These are phyloP conservation scores for Iselma pallidipennis DNA, from an alignment of 2,888 invertebrate genomes.

Conservation along the genomic window DNA sequence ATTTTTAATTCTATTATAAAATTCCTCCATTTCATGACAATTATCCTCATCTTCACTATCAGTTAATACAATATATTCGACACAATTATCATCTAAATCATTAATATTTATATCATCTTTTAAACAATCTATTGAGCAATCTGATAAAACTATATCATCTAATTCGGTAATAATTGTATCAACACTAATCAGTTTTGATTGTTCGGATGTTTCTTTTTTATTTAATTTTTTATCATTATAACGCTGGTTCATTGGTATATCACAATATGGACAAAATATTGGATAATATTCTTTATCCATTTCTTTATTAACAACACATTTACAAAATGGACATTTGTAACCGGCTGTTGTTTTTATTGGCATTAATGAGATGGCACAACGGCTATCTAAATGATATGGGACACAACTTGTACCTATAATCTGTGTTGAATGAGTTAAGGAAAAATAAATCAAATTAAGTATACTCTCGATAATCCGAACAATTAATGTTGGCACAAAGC, in stretches of 20 bases:
- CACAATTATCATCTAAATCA: conserved; percentile 38
- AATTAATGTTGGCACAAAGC: too few relatives aligned
- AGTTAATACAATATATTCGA: conserved; percentile 36
- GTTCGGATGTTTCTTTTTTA: conserved; percentile 14
- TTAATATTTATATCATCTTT: conserved; percentile 27
- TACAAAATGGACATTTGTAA: conserved; percentile 49
- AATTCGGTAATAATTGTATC: conserved; percentile 3
- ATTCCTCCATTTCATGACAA: conserved; percentile 1
- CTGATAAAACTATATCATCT: conserved; percentile 22
- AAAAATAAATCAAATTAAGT: too few relatives aligned
- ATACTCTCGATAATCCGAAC: too few relatives aligned
- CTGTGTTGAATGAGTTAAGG: conserved; percentile 26
- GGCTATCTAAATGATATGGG: conserved; percentile 46
- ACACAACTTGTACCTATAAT: conserved; percentile 47
- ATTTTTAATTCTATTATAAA: conserved; percentile 25
- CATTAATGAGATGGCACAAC: conserved; percentile 49
- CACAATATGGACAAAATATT: conserved; percentile 50
- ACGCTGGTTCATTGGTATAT: conserved; percentile 43
- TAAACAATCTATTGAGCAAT: conserved; percentile 35
- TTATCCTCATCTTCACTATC: conserved; percentile 38
- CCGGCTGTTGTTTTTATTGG: conserved; percentile 45
- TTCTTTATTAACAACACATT: conserved; percentile 42
- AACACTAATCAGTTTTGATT: conserved; percentile 3
- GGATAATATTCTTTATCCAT: conserved; percentile 36
- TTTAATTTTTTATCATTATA: conserved; percentile 20